phyloP scores from a whole-genome alignment of 2,888 invertebrate genomes.

The Tachina grossa region DNA sequence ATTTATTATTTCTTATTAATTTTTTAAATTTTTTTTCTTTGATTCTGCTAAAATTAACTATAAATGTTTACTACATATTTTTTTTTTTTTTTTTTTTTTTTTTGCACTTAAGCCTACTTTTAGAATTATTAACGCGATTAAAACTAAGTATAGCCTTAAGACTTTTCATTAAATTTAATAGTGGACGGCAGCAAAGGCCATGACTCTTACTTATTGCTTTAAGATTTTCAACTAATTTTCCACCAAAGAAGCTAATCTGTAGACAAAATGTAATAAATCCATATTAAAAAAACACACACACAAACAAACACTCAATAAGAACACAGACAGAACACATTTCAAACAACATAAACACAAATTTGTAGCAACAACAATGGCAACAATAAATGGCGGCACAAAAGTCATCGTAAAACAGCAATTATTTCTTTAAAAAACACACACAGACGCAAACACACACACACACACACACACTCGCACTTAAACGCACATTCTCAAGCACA shows the following conservation, averaged over 20 bases:
- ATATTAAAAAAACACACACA: constrained; percentile 25
- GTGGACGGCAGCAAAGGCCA: constrained; percentile 26
- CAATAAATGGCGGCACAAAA: constrained; percentile 35
- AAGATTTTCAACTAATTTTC: constrained; percentile 49
- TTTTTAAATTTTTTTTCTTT: too few species aligned
- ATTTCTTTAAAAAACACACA: constrained; percentile 20
- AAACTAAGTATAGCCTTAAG: constrained; percentile 56
- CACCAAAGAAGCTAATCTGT: constrained; percentile 38
- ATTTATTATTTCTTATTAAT: too few species aligned
- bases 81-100: too few species aligned
- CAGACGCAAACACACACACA: background rate
- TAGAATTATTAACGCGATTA: constrained; percentile 49
- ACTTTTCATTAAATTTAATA: constrained; percentile 58
- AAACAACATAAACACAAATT: background rate
- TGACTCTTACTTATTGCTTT: constrained; percentile 58
- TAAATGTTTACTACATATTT: too few species aligned
- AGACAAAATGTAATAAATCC: constrained; percentile 60
- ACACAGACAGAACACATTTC: background rate
- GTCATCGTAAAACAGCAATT: constrained; percentile 46
- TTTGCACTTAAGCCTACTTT: constrained; percentile 30
- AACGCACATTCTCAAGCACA: background rate
- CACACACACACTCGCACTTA: background rate
- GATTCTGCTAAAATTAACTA: too few species aligned
- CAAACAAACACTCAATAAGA: background rate
- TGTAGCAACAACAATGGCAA: constrained; percentile 17